Evolutionary conservation across 1,140 invertebrate genomes (phyloP).

Genomic region (Drosophila persimilis): DNA sequence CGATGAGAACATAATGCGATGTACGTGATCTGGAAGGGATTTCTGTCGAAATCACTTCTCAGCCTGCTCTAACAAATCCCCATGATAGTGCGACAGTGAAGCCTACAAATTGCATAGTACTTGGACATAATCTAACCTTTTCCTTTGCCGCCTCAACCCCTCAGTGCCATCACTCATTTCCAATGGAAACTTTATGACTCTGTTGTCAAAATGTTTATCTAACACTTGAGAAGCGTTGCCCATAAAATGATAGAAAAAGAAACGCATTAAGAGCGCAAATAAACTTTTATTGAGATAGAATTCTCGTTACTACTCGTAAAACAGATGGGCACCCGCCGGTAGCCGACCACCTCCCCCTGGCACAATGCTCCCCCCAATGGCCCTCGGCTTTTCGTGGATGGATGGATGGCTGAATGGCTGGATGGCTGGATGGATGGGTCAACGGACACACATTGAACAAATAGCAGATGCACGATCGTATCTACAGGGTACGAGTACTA

Average conservation of each 20-base stretch:
- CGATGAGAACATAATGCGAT: constrained; percentile 2
- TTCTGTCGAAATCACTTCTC: not conserved
- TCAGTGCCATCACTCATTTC: constrained; percentile 2
- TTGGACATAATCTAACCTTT: constrained; percentile 10
- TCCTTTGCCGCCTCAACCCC: not conserved
- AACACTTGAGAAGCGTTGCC: constrained; percentile 59
- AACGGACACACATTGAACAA: constrained; percentile 29
- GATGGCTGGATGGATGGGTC: constrained; percentile 8
- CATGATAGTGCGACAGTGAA: too few species aligned
- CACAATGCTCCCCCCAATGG: not conserved
- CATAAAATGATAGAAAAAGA: constrained; percentile 63
- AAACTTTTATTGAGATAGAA: constrained; percentile 61
- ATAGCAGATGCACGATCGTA: constrained; percentile 25
- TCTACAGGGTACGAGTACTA: not conserved
- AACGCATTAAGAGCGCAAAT: constrained; percentile 58
- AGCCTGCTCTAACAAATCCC: too few species aligned
- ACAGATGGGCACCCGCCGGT: constrained; percentile 46
- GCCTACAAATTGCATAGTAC: constrained; percentile 40
- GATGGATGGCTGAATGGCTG: not conserved
- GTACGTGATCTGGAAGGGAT: constrained; percentile 11
- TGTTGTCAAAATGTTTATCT: constrained; percentile 77
- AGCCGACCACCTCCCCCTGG: not conserved
- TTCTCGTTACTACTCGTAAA: constrained; percentile 50
- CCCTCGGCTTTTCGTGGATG: too few species aligned
- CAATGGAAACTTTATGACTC: constrained; percentile 56